Evolutionary conservation across 2,888 invertebrate species (phyloP).

Genomic region (Trissoscelio sp.): DNA sequence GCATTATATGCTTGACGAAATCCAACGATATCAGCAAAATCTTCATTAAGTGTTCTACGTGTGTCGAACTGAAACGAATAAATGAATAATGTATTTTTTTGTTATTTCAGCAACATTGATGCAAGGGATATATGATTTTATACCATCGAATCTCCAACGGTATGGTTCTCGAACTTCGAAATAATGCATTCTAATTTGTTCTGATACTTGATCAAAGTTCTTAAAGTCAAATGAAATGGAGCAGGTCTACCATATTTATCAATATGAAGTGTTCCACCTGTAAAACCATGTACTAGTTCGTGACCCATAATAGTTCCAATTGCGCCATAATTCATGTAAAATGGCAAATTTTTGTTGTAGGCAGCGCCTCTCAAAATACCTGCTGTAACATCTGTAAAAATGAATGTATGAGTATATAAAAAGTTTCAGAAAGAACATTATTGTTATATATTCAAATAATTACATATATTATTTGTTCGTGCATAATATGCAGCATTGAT

Average conservation of each 20-base stretch:
- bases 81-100: too few relatives aligned
- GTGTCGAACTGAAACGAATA: too few relatives aligned
- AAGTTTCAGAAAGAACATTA: too few relatives aligned
- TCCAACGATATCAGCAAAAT: background rate
- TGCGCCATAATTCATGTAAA: background rate
- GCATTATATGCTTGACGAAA: background rate
- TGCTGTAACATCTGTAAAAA: background rate
- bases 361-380: background rate
- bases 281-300: background rate
- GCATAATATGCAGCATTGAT: background rate
- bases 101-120: too few relatives aligned
- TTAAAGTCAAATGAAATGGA: background rate
- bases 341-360: background rate
- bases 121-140: too few relatives aligned
- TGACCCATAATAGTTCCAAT: background rate
- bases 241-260: background rate
- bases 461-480: background rate
- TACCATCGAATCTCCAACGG: background rate
- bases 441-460: background rate
- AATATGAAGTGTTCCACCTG: background rate
- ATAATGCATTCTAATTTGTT: background rate
- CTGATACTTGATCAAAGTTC: background rate
- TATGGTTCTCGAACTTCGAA: background rate
- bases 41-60: background rate
- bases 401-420: too few relatives aligned